These are phyloP conservation scores for Eretmochelys imbricata DNA, from an alignment of 2,113 vertebrate genomes.

Conservation along the genomic window DNA sequence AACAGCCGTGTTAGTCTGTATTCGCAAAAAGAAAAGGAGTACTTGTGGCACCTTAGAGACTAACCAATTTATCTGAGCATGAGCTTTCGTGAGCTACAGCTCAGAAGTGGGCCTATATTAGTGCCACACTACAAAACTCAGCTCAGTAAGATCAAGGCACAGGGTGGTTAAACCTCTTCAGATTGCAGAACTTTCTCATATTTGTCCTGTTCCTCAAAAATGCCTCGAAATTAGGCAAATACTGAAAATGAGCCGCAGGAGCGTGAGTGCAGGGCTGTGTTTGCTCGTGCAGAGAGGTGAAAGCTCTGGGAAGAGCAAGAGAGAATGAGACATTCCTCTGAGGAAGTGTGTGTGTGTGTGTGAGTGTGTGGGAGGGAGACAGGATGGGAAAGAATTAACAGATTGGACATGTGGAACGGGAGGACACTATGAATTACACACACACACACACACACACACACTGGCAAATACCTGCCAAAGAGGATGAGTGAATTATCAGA, in stretches of 20 bases:
- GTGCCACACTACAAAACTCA: not conserved
- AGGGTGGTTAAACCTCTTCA: not conserved
- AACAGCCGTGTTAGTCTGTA: no score
- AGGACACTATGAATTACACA: fast-evolving
- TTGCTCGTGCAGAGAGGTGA: not conserved
- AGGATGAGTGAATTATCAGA: not conserved
- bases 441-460: not conserved
- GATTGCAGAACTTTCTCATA: not conserved
- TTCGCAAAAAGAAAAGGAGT: no score
- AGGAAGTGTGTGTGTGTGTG: no score
- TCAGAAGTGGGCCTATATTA: not conserved
- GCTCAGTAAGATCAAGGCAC: not conserved
- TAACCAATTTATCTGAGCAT: no score
- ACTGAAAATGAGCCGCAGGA: not conserved
- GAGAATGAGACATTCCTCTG: not conserved
- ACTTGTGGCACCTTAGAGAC: no score
- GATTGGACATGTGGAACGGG: not conserved
- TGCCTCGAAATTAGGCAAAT: not conserved
- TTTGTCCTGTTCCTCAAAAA: not conserved
- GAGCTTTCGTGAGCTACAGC: no score
- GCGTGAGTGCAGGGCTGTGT: not conserved
- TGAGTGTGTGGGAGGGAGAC: not conserved
- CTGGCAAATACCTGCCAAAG: not conserved
- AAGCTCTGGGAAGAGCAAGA: not conserved
- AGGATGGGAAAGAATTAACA: not conserved